A percentile compares a stretch with the other conserved stretches of the same genome.
Conservation (phyloP, 1,140 invertebrate genomes). For the Glomeris maerens region DNA sequence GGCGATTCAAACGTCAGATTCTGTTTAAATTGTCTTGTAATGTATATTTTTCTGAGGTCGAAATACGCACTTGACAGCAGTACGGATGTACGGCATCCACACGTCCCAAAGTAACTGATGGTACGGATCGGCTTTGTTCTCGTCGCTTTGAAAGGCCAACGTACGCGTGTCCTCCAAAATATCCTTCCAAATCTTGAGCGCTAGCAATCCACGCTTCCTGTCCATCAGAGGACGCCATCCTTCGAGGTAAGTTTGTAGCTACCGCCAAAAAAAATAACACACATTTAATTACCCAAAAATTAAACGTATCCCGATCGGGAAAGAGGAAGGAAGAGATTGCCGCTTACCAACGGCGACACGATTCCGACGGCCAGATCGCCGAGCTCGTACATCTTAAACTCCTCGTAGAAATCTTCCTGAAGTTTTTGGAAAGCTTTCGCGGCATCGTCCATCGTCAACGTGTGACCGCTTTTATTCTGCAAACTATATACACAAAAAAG, state of each 20-base stretch:
- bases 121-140: constrained; percentile 48
- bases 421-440: constrained; percentile 31
- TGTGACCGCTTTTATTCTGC: constrained; percentile 9
- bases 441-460: constrained; percentile 31
- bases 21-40: constrained; percentile 3
- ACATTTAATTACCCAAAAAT: not conserved
- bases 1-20: too few species aligned
- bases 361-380: constrained; percentile 32
- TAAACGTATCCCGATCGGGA: not conserved
- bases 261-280: too few species aligned
- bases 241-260: constrained; percentile 31
- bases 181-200: constrained; percentile 33
- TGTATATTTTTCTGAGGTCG: too few species aligned
- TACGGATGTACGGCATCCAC: constrained; percentile 67
- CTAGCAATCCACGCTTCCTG: constrained; percentile 27
- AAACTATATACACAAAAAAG: constrained; percentile 12
- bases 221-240: constrained; percentile 36
- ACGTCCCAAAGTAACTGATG: constrained; percentile 73
- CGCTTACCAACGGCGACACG: constrained; percentile 22
- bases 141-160: not conserved
- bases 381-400: constrained; percentile 37
- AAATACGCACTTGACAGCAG: constrained; percentile 44
- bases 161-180: constrained; percentile 21
- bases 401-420: constrained; percentile 34
- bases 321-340: constrained; percentile 23